Base-by-base conservation (phyloP, 2,888 invertebrate species). In the Cantharis nigra region DNA sequence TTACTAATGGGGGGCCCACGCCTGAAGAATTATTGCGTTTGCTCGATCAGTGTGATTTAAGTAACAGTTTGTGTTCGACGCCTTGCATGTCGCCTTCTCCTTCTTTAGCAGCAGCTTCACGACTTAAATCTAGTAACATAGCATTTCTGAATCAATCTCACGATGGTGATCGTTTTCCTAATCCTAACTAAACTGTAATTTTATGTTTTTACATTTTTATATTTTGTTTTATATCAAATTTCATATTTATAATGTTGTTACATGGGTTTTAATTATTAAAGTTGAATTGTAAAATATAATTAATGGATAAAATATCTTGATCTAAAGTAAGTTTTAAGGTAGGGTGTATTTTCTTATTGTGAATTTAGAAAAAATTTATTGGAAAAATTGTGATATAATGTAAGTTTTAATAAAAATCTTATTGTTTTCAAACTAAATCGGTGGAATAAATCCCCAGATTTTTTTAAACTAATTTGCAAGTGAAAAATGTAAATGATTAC, bases 21-120 rank as follows among this genome's bases (percentile, higher is more conserved):
- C 94, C 98, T 1, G 94, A 95, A 86, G 98, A 99, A 90, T 90
- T 99, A 79, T 92, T 99, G 83, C 93, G 95, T 28, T 91, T 98
- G 80, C 91, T 99, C 81, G 97, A 98, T 83, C 97, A 97, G 83
- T 98, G 98, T 90, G 98, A 98, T 88, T 91, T 98, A 80, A 95
- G 95, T 86, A 94, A 94, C 87, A 94, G 94, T 78, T 90, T 93
- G 77, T 92, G 92, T 83, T 94, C 94, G 3, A 95, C 94, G 0
- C 97, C 96, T 79, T 96, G 94, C 83, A 91, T 95, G 82, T 96
- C 95, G 75, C 95, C 93, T 11, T 93, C 93, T 78, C 92, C 93
- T 0, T 91, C 91, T 2, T 87, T 89, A 69, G 90, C 89, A 77
- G 89, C 90, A 67, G 88, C 90, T 80, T 89, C 90, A 0, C 87